A percentile compares a stretch with the other conserved stretches of the same genome.
These are phyloP conservation scores for Cyanistes caeruleus DNA, from an alignment of 2,113 vertebrate genomes.

Conservation along the genomic window DNA sequence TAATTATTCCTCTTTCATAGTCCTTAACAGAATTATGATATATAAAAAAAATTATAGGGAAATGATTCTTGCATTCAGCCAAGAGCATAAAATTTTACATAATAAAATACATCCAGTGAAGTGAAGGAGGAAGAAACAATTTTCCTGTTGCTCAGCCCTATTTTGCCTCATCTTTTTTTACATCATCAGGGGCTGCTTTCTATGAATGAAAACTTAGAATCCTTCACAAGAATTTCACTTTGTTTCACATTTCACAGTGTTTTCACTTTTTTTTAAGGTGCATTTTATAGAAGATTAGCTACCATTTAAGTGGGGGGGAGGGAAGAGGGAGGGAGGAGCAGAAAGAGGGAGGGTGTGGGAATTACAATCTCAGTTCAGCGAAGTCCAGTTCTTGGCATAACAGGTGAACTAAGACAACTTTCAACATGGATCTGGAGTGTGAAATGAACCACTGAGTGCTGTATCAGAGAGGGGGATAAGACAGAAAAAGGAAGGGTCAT, in stretches of 20 bases:
- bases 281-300: background rate
- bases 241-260: background rate
- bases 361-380: background rate
- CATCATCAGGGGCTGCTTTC: background rate
- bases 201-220: background rate
- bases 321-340: no score
- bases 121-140: background rate
- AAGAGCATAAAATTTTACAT: background rate
- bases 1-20: conserved; percentile 12
- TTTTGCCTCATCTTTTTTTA: background rate
- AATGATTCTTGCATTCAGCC: background rate
- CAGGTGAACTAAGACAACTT: background rate
- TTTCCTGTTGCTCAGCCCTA: background rate
- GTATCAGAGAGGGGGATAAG: background rate
- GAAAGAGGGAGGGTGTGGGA: fast-evolving
- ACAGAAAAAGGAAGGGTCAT: background rate
- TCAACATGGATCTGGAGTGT: background rate
- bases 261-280: background rate
- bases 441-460: background rate
- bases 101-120: background rate
- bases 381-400: background rate
- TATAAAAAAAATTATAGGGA: background rate
- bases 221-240: background rate
- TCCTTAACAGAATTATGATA: conserved; percentile 4
- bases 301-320: background rate